A percentile compares a stretch with the other conserved stretches of the same genome.
Evolutionary conservation across 2,888 invertebrate genomes (phyloP).

Genomic region (Girardia tigrina): DNA sequence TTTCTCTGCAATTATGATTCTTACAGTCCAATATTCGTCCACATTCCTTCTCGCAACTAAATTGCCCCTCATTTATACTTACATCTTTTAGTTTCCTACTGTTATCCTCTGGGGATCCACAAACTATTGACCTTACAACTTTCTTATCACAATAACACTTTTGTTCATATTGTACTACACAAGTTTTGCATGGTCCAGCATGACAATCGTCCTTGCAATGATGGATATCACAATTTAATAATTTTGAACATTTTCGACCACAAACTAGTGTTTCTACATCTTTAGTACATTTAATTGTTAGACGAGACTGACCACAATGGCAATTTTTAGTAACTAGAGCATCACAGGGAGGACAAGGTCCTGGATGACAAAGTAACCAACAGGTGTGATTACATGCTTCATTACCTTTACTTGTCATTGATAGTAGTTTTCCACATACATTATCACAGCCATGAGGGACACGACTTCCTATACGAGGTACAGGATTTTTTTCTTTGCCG

Average conservation of each 20-base stretch:
- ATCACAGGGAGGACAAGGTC: slow-evolving; percentile 38
- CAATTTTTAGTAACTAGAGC: neutral
- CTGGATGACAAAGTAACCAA: slow-evolving; percentile 29
- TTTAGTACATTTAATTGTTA: neutral
- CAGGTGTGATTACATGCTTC: neutral
- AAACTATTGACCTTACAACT: slow-evolving; percentile 55
- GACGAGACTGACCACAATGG: neutral
- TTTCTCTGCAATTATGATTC: slow-evolving; percentile 41
- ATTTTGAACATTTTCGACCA: neutral
- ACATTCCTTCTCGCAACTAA: slow-evolving; percentile 61
- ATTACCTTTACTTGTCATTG: neutral
- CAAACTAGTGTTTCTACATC: neutral
- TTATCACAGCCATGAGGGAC: slow-evolving; percentile 78
- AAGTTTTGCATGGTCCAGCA: neutral
- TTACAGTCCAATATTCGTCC: slow-evolving; percentile 64
- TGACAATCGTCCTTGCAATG: neutral
- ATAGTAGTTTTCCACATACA: slow-evolving; percentile 60
- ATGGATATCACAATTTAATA: neutral
- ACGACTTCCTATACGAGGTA: slow-evolving; percentile 41
- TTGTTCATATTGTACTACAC: slow-evolving; percentile 40
- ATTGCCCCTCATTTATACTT: too few relatives aligned
- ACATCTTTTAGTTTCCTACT: too few relatives aligned
- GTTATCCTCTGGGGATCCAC: slow-evolving; percentile 52
- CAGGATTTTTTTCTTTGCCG: slow-evolving; percentile 64
- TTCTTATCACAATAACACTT: slow-evolving; percentile 44